Evolutionary conservation across 2,797 vertebrate species (phyloP), one percentile per base, ranked within the genome.

Genomic region (Centropyge bicolor): DNA sequence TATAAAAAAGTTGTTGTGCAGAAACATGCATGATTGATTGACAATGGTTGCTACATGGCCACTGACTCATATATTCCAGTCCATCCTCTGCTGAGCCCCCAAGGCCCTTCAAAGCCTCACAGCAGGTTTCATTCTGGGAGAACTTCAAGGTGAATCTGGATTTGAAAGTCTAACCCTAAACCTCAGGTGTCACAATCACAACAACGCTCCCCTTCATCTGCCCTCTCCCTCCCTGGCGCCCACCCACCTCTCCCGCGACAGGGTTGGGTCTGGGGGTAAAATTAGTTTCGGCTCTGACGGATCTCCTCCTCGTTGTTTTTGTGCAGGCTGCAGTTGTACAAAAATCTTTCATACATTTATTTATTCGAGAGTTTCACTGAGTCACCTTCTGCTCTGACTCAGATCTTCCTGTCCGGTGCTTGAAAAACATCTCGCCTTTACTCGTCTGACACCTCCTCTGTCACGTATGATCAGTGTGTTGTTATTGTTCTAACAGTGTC

Each of bases 121-220:
- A 36, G 64, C 9, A 27, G 31, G 71, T 86, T 84, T 88, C 64
- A 85, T 68, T 79, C 67, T 41, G 66, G 56, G 4, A 56, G 16
- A 61, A 64, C 76, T 82, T 90, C 85, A 88, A 76, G 80, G 76
- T 52, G 13, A 55, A 49, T 77, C 70, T 62, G 27, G 38, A 57
- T 65, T 78, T 89, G 52, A 86, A 82, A 86, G 82, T 69, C 64
- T 24, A 20, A 79, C 67, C 73, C 54, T 27, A 63, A 73, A 75
- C 57, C 79, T 78, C 55, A 70, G 57, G 61, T 68, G 86, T 80
- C 52, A 63, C 63, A 83, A 48, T 54, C 82, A 65, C 36, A 75
- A 55, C 78, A 76, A 43, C 11, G 20, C 17, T 64, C 9, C 45
- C 55, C 19, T 71, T 60, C 48, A 38, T 40, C 60, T 71, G 35